Evolutionary conservation across 2,888 invertebrate species (phyloP), one percentile per base, ranked within the genome.

Genomic region (Proisotoma minuta): DNA sequence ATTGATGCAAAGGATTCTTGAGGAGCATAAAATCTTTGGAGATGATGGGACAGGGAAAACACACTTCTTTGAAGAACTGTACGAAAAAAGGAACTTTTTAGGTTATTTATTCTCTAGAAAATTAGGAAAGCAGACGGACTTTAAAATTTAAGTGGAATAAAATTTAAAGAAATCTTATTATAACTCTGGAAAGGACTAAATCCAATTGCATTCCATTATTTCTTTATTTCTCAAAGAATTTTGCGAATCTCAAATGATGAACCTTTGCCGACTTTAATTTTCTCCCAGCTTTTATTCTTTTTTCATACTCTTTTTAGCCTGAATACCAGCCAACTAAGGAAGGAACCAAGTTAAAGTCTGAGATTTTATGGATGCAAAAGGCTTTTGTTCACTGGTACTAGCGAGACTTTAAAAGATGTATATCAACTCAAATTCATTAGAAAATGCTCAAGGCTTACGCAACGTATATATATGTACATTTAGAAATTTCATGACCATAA

Each of bases 181-280:
- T 51, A 51, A 51, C 27, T 51, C 27, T 27, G 20, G 28, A 27
- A 51, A 27, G 28, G 28, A 26, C 27, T 51, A 27, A 51, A 51
- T 51, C 51, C 51, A 51, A 51, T 51, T 51, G 26, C 51, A 51
- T 51, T 51, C 51, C 28, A 51, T 51, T 51, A 51, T 50, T 51
- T 51, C 28, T n/a, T 51, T 51, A 51, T 51, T 51, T 51, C 51
- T 27, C 20, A 51, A 27, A 18, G 28, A 51, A 51, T 24, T 51
- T 50, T 51, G 27, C 26, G 43, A 51, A 49, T 15, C 28, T 51
- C 18, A 26, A 51, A 51, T 51, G 51, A 51, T 51, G 51, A 51
- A 51, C 51, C 51, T 51, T 43, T 51, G 51, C 18, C 51, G 10
- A 4, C 51, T 51, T 28, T 51, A 12, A 51, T 51, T 27, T 51